Percentiles rank a stretch among this genome's conserved stretches.
Evolutionary conservation across 2,797 vertebrate genomes (phyloP).

Genomic region (Emys orbicularis): DNA sequence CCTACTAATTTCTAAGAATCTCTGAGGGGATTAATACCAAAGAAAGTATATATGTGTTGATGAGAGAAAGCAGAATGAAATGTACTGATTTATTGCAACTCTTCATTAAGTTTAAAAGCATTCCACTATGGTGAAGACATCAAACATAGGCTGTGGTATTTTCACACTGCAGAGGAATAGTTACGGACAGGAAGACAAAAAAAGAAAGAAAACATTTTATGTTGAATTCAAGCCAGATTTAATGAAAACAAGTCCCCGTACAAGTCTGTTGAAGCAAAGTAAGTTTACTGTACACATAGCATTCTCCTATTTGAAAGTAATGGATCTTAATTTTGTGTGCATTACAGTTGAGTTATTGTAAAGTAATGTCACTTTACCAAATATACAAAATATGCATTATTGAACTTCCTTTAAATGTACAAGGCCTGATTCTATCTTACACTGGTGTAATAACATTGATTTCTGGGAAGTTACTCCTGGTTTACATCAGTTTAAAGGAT

Average conservation of each 20-base stretch:
- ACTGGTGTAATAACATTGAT: background rate
- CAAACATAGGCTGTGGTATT: constrained; percentile 74
- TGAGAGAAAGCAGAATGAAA: constrained; percentile 82
- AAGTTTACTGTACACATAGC: background rate
- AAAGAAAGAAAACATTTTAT: constrained; percentile 77
- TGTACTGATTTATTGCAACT: constrained; percentile 82
- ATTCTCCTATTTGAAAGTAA: constrained; percentile 3
- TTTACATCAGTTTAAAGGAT: background rate
- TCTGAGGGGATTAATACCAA: constrained; percentile 75
- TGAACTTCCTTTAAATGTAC: background rate
- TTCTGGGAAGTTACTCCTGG: constrained; percentile 6
- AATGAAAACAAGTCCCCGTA: constrained; percentile 69
- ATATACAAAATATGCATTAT: background rate
- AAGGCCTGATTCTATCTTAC: background rate
- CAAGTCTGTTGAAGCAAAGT: constrained; percentile 32
- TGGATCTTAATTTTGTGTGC: background rate
- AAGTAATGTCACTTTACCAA: constrained; percentile 10
- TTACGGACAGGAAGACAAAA: constrained; percentile 77
- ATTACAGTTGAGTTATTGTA: constrained; percentile 17
- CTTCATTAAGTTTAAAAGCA: constrained; percentile 86
- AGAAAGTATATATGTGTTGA: constrained; percentile 78
- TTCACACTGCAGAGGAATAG: constrained; percentile 78
- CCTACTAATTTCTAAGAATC: constrained; percentile 79
- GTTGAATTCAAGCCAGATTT: constrained; percentile 74
- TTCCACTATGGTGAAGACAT: constrained; percentile 84